Evolutionary conservation across 1,140 invertebrate species (phyloP), one percentile per base, ranked within the genome.

Genomic region (Lasioglossum albipes): DNA sequence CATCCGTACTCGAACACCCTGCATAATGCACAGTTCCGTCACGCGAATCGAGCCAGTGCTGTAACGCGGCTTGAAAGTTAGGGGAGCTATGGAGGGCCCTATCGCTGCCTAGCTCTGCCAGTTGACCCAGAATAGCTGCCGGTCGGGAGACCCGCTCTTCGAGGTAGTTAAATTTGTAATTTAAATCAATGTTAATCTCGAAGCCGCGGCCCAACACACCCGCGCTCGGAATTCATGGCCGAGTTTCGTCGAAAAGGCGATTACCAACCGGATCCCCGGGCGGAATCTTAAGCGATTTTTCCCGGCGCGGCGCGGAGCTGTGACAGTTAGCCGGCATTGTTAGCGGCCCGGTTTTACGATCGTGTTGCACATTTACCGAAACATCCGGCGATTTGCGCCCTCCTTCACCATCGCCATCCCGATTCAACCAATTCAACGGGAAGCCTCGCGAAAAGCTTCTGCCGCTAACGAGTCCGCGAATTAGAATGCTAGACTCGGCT

Each of bases 141-240:
- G 71, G 68, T 84, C 81, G 75, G 78, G 42, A 75, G 80, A 64
- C 20, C 41, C 62, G 67, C 52, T 79, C 76, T 74, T 79, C 45
- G 71, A 68, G 84, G 74, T 82, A 88, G 85, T 87, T 88, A 85
- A 87, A 89, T 89, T 89, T 89, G 88, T 85, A 87, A 89, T 89
- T 88, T 88, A 89, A 89, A 89, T 89, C 82, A 82, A 88, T 89
- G 88, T 89, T 88, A 89, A 88, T 88, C 78, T 75, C 59, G 79
- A 65, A 79, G 75, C 78, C 80, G 69, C 78, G 76, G 62, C 67
- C 78, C 74, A 76, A 79, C 84, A 81, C 61, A 81, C 71, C 84
- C 7, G 75, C 81, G 81, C 72, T 79, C 71, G 57, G 84, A 76
- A 87, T 85, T 88, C 85, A 83, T 87, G 73, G 80, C 72, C 22